A percentile compares a stretch with the other conserved stretches of the same genome.
Conservation (phyloP, 2,888 invertebrate genomes). For the Eupelmus urozonus region DNA sequence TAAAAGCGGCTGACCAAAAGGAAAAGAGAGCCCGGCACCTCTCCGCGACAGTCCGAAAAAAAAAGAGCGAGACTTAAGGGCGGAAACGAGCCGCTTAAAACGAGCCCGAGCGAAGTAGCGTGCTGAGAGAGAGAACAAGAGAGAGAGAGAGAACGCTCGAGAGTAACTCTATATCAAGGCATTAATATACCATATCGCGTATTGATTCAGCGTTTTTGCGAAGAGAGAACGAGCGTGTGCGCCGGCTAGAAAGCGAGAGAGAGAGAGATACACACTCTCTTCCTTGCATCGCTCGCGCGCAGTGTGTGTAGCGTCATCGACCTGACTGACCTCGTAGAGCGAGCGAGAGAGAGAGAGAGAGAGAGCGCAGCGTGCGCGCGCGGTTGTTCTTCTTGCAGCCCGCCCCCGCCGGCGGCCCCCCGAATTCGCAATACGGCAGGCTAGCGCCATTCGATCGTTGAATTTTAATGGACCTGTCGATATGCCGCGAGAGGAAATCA, state of each 20-base stretch:
- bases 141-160: slow-evolving; percentile 21
- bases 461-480: slow-evolving; percentile 24
- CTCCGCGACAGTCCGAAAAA: no score
- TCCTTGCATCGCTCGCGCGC: slow-evolving; percentile 29
- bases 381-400: background rate
- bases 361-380: slow-evolving; percentile 24
- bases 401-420: background rate
- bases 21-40: background rate
- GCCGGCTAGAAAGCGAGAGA: background rate
- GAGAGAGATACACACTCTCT: slow-evolving; percentile 20
- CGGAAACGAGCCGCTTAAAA: slow-evolving; percentile 40
- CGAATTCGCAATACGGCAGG: slow-evolving; percentile 30
- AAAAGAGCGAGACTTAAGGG: no score
- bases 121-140: background rate
- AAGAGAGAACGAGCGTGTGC: slow-evolving; percentile 13
- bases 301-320: slow-evolving; percentile 59
- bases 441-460: slow-evolving; percentile 8
- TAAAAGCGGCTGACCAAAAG: background rate
- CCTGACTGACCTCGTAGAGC: slow-evolving; percentile 59
- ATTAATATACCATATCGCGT: slow-evolving; percentile 60
- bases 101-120: background rate
- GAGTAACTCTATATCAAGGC: slow-evolving; percentile 51
- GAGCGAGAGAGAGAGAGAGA: background rate
- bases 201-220: slow-evolving; percentile 59
- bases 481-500: background rate